Evolutionary conservation across 2,888 invertebrate species (phyloP).

Genomic region (Amphipyra berbera): DNA sequence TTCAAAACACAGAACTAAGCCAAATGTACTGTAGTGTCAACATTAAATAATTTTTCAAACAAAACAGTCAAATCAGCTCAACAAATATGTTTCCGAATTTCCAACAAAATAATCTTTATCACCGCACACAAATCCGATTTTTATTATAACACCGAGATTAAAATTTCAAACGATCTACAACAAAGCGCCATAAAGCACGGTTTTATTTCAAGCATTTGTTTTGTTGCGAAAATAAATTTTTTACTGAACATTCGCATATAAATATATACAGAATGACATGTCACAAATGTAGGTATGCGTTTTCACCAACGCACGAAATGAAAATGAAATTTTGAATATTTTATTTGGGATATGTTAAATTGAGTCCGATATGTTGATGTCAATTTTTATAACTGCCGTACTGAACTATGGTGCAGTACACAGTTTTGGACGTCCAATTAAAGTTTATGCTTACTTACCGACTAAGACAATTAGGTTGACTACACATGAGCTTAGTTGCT

Average conservation of each 20-base stretch:
- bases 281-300: conserved; percentile 21
- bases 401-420: background rate
- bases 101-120: conserved; percentile 46
- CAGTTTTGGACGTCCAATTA: background rate
- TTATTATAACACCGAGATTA: conserved; percentile 49
- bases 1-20: too few relatives aligned
- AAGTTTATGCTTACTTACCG: background rate
- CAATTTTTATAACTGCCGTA: conserved; percentile 16
- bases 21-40: too few relatives aligned
- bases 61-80: background rate
- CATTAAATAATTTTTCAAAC: background rate
- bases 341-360: conserved; percentile 44
- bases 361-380: conserved; percentile 20
- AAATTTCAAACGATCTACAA: conserved; percentile 48
- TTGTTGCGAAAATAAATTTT: conserved; percentile 24
- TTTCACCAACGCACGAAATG: conserved; percentile 15
- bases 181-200: conserved; percentile 41
- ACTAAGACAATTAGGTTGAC: too few relatives aligned
- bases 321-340: conserved; percentile 54
- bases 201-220: conserved; percentile 48
- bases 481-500: too few relatives aligned
- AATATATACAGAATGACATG: conserved; percentile 8
- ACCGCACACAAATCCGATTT: conserved; percentile 49
- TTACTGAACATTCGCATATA: conserved; percentile 28
- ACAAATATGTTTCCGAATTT: conserved; percentile 15